A percentile compares a stretch with the other conserved stretches of the same genome.
These are phyloP conservation scores for Sisor rabdophorus DNA, from an alignment of 2,113 vertebrate genomes.

Conservation along the genomic window DNA sequence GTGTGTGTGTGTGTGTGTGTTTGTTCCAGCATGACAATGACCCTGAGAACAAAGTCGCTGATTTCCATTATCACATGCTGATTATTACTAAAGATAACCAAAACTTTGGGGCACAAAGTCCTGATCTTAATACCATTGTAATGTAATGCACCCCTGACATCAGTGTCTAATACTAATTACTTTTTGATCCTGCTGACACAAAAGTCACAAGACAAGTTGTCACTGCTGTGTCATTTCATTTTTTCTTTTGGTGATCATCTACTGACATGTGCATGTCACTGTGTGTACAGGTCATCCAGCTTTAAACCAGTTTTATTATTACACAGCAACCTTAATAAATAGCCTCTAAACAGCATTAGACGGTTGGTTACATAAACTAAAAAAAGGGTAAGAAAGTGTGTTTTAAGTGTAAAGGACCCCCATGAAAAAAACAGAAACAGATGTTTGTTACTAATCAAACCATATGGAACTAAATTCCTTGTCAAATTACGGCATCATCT, in stretches of 20 bases:
- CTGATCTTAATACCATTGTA: no score
- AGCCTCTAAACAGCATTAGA: not conserved
- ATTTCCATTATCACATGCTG: no score
- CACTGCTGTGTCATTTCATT: slow-evolving; percentile 36
- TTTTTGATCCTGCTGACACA: slow-evolving; percentile 10
- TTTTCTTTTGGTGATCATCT: slow-evolving; percentile 16
- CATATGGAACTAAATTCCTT: slow-evolving; percentile 21
- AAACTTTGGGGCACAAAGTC: not conserved
- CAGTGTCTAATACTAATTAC: no score
- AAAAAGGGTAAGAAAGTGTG: not conserved
- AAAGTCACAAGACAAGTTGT: slow-evolving; percentile 15
- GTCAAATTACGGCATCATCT: slow-evolving; percentile 1
- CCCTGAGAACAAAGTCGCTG: no score
- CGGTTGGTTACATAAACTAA: not conserved
- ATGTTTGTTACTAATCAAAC: slow-evolving; percentile 33
- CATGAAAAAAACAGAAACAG: slow-evolving; percentile 13
- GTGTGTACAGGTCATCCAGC: slow-evolving; percentile 11
- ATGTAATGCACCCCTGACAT: no score
- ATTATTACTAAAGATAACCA: not conserved
- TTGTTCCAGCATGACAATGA: no score
- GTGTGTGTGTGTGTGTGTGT: no score
- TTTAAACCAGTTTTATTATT: slow-evolving; percentile 7
- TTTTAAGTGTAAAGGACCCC: not conserved
- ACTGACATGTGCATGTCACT: not conserved
- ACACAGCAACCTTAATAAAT: not conserved